Evolutionary conservation across 1,140 invertebrate genomes (phyloP).

Genomic region (Apocrypta bakeri): DNA sequence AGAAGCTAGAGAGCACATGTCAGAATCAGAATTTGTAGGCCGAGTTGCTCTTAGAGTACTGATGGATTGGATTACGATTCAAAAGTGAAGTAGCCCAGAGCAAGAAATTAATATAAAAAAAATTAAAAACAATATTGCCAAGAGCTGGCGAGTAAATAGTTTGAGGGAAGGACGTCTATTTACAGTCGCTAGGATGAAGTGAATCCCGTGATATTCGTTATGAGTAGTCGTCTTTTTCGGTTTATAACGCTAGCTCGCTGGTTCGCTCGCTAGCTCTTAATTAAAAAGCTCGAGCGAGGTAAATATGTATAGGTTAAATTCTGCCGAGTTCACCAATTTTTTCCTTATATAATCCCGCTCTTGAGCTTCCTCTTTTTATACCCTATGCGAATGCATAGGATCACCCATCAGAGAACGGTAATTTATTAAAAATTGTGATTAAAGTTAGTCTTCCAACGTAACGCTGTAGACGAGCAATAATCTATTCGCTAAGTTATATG

Average conservation of each 20-base stretch:
- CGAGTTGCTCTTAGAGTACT: too few relatives aligned
- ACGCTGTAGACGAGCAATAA: too few relatives aligned
- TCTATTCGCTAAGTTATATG: too few relatives aligned
- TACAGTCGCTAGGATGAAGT: conserved; percentile 42
- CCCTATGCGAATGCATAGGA: too few relatives aligned
- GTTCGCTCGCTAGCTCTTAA: not conserved
- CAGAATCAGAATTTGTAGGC: too few relatives aligned
- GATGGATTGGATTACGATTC: conserved; percentile 26
- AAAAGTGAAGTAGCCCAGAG: conserved; percentile 39
- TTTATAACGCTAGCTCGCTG: not conserved
- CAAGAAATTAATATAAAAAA: conserved; percentile 17
- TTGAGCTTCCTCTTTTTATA: too few relatives aligned
- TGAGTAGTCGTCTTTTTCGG: conserved; percentile 15
- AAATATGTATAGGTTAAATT: conserved; percentile 9
- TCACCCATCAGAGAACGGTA: too few relatives aligned
- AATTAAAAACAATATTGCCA: conserved; percentile 16
- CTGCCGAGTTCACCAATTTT: not conserved
- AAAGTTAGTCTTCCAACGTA: too few relatives aligned
- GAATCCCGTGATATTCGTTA: conserved; percentile 13
- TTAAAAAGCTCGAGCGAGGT: conserved; percentile 31
- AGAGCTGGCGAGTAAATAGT: conserved; percentile 31
- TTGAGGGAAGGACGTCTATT: conserved; percentile 42
- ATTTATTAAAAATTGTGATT: too few relatives aligned
- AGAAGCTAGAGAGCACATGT: too few relatives aligned
- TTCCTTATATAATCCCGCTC: not conserved